A percentile compares a stretch with the other conserved stretches of the same genome.
These are phyloP conservation scores for Lophius piscatorius DNA, from an alignment of 2,113 vertebrate species.

Conservation along the genomic window DNA sequence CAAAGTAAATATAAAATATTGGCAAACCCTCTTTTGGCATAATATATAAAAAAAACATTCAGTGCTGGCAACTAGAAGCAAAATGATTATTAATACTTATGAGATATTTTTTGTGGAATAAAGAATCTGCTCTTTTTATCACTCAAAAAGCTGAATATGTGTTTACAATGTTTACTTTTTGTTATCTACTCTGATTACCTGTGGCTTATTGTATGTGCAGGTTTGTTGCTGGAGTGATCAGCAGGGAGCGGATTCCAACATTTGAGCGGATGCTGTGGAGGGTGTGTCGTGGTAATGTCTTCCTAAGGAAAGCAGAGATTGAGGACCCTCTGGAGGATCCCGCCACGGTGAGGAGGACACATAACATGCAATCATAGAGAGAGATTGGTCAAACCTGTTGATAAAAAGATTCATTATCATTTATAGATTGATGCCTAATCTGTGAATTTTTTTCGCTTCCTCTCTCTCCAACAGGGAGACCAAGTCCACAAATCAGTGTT, in stretches of 20 bases:
- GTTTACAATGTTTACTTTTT: too few relatives aligned
- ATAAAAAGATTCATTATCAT: not conserved
- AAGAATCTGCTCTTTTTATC: too few relatives aligned
- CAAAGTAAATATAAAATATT: too few relatives aligned
- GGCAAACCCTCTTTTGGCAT: too few relatives aligned
- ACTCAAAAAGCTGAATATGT: too few relatives aligned
- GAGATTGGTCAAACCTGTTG: too few relatives aligned
- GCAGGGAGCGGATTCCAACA: slow-evolving; percentile 93
- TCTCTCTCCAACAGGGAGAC: slow-evolving; percentile 84
- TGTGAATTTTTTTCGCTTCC: not conserved
- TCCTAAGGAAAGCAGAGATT: slow-evolving; percentile 95
- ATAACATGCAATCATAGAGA: not conserved
- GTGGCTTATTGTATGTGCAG: slow-evolving; percentile 62
- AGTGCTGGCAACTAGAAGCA: too few relatives aligned
- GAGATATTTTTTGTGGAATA: too few relatives aligned
- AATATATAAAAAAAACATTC: too few relatives aligned
- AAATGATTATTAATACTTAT: too few relatives aligned
- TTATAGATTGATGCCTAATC: not conserved
- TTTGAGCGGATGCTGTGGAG: slow-evolving; percentile 99
- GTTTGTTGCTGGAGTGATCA: slow-evolving; percentile 97
- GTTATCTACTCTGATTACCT: not conserved
- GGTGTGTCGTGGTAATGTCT: slow-evolving; percentile 97
- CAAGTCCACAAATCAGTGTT: slow-evolving; percentile 98
- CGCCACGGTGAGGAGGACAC: slow-evolving; percentile 84
- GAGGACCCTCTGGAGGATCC: slow-evolving; percentile 97